phyloP scores from a whole-genome alignment of 2,797 vertebrate species.

The Gymnopithys bicolor region DNA sequence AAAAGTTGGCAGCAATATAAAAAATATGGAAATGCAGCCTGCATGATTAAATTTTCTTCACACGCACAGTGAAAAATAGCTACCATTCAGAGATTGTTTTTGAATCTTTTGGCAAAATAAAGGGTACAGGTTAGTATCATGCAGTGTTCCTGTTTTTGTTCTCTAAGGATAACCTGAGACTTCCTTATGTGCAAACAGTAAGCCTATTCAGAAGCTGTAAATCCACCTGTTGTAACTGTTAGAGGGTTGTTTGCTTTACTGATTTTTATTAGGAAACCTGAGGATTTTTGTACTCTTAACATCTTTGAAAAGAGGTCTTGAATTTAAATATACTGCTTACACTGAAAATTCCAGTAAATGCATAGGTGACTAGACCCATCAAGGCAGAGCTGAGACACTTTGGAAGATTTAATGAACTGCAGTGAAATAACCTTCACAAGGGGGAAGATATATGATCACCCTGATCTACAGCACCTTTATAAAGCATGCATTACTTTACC shows the following conservation, averaged over 20 bases:
- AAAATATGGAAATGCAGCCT: constrained; percentile 32
- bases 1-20: constrained; percentile 14
- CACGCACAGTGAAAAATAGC: constrained; percentile 38
- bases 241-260: constrained; percentile 78
- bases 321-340: constrained; percentile 40
- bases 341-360: constrained; percentile 64
- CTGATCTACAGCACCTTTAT: not conserved
- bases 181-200: constrained; percentile 77
- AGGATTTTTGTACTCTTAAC: constrained; percentile 63
- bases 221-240: constrained; percentile 82
- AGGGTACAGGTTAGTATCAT: constrained; percentile 55
- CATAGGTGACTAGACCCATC: not conserved
- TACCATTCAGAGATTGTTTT: constrained; percentile 61
- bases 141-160: constrained; percentile 70
- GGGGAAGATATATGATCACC: not conserved
- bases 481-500: not conserved
- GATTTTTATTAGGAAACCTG: constrained; percentile 82
- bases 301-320: constrained; percentile 68
- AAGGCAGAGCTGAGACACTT: not conserved
- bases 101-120: constrained; percentile 61
- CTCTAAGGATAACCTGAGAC: constrained; percentile 66
- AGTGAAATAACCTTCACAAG: not conserved
- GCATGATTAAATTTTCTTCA: constrained; percentile 47
- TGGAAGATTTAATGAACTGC: not conserved
- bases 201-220: constrained; percentile 78